Conservation (phyloP, 1,140 invertebrate species). For the Leptinotarsa lineolata region DNA sequence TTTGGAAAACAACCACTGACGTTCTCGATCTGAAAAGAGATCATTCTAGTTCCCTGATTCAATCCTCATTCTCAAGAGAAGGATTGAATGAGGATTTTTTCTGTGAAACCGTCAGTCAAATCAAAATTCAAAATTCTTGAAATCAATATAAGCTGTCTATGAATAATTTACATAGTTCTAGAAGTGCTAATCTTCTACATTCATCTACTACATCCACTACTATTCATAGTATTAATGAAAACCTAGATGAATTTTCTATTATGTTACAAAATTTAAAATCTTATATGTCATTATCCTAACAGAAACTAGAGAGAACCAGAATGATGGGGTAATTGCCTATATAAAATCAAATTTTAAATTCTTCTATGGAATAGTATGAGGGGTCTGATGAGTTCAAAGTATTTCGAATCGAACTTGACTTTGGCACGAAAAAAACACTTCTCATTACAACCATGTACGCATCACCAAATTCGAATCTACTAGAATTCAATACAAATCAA, state of each 20-base stretch:
- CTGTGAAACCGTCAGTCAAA: too few species aligned
- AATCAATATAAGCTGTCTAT: too few species aligned
- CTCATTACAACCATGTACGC: neutral
- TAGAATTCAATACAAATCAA: neutral
- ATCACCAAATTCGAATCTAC: conserved; percentile 4
- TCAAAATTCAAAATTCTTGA: too few species aligned
- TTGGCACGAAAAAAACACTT: neutral
- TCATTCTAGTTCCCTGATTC: too few species aligned
- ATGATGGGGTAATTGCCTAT: neutral
- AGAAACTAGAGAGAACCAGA: conserved; percentile 17
- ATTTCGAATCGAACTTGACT: neutral
- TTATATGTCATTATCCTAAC: conserved; percentile 1
- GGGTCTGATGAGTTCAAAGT: conserved; percentile 1
- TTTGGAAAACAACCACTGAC: too few species aligned
- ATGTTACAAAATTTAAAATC: conserved; percentile 4
- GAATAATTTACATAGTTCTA: too few species aligned
- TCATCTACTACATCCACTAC: too few species aligned
- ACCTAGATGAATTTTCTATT: neutral
- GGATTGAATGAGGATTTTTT: too few species aligned
- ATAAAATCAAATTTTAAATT: conserved; percentile 12
- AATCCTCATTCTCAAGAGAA: too few species aligned
- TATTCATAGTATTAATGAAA: conserved; percentile 6
- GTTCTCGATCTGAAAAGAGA: too few species aligned
- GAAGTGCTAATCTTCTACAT: too few species aligned
- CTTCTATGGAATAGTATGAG: neutral